These are phyloP conservation scores for Drosophila sechellia DNA, from an alignment of 1,140 invertebrate species.

Conservation along the genomic window DNA sequence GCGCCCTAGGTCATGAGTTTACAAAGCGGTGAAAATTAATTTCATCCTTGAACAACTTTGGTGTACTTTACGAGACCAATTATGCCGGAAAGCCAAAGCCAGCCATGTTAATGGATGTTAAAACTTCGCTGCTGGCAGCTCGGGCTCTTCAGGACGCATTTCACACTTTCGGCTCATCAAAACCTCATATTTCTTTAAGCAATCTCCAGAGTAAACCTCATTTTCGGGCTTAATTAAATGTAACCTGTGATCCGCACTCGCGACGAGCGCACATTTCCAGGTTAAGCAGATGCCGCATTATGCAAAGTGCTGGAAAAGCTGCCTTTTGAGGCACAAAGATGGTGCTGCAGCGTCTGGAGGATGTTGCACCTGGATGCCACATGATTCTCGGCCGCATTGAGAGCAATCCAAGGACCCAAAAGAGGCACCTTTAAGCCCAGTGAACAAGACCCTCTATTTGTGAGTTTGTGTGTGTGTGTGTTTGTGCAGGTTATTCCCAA, in stretches of 20 bases:
- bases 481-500: neutral
- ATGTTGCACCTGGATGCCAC: slow-evolving; percentile 36
- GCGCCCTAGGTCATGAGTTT: neutral
- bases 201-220: slow-evolving; percentile 55
- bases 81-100: slow-evolving; percentile 1
- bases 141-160: slow-evolving; percentile 1
- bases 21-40: slow-evolving; percentile 15
- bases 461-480: neutral
- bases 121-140: neutral
- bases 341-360: slow-evolving; percentile 13
- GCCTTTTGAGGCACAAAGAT: slow-evolving; percentile 11
- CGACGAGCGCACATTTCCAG: slow-evolving; percentile 66
- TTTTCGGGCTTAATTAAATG: slow-evolving; percentile 73
- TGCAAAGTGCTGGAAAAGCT: slow-evolving; percentile 46
- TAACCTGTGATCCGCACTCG: slow-evolving; percentile 61
- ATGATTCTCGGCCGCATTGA: slow-evolving; percentile 4
- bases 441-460: slow-evolving; percentile 1
- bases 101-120: slow-evolving; percentile 12
- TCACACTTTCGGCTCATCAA: slow-evolving; percentile 22
- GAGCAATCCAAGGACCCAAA: slow-evolving; percentile 9
- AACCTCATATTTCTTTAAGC: slow-evolving; percentile 42
- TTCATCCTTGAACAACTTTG: slow-evolving; percentile 6
- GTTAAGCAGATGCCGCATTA: slow-evolving; percentile 64
- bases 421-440: slow-evolving; percentile 4
- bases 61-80: neutral